Evolutionary conservation across 2,888 invertebrate genomes (phyloP), one percentile per base, ranked within the genome.

Genomic region (Pycnomerus fuliginosus): DNA sequence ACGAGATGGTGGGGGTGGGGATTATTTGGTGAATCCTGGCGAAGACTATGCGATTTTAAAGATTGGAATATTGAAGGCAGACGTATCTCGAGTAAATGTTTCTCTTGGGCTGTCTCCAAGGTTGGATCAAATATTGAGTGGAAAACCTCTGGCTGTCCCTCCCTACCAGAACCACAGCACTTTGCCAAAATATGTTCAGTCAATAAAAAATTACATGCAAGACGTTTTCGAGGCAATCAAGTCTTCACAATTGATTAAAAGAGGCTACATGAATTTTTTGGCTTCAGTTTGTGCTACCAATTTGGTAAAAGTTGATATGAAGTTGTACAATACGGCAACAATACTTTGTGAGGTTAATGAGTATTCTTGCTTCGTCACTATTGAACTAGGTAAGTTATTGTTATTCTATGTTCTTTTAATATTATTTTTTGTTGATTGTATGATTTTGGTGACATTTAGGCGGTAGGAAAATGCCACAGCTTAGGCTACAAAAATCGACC

Each of bases 301-400:
- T 36, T 64, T 77, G 22, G 45, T 78, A 14, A 78, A 79, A 56
- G 78, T 75, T 62, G 78, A 79, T 62, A 63, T 68, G 33, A 64
- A 69, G 20, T 58, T 58, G 3, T 77, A 74, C 57, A 62, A 60
- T 10, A 72, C 69, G 48, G 77, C 80, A 11, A 75, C 77, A 11
- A 79, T 84, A 56, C 63, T 84, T 15, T 78, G 81, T 65, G 79
- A 81, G 67, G 76, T 78, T 67, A 77, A 80, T 61, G 82, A 82
- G 62, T 78, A 80, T 64, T 35, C 45, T 32, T 83, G 80, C 72
- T 73, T 84, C 31, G 69, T 84, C 15, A 75, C 76, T 50, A 76
- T 84, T 51, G 74, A 72, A 47, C 71, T 79, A 55, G 76, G 79
- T 78, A 64, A 61, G 65, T 8, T 35, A 23, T n/a, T 15, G 3